phyloP scores from a whole-genome alignment of 2,888 invertebrate species.

The Himalopsyche tibetana region DNA sequence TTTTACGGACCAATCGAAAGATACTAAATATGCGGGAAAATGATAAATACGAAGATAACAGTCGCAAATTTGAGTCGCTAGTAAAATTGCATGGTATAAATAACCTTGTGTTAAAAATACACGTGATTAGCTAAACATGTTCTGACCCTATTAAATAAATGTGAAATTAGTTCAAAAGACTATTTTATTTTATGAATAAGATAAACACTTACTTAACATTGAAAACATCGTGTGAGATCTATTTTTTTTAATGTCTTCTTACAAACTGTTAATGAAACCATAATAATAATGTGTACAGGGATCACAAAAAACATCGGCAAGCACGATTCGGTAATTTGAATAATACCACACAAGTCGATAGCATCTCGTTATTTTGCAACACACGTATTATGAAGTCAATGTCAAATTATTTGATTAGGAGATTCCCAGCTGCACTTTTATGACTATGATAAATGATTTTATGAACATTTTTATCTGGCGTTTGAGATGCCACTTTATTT shows the following conservation, averaged over 20 bases:
- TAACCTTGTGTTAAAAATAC: too few relatives aligned
- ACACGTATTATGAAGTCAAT: conserved; percentile 17
- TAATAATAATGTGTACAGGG: neutral
- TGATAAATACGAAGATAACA: too few relatives aligned
- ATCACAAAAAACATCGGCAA: neutral
- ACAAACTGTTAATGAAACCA: neutral
- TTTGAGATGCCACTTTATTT: neutral
- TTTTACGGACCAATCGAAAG: too few relatives aligned
- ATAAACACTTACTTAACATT: neutral
- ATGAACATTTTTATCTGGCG: neutral
- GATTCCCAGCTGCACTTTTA: conserved; percentile 25
- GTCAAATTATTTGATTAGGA: conserved; percentile 20
- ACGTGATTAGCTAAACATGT: too few relatives aligned
- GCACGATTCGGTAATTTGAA: conserved; percentile 21
- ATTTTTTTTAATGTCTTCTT: neutral
- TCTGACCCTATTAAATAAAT: too few relatives aligned
- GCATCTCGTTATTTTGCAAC: conserved; percentile 19
- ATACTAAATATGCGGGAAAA: too few relatives aligned
- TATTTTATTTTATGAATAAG: neutral
- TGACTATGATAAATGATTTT: conserved; percentile 24
- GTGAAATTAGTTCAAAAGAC: too few relatives aligned
- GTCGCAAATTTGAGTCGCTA: too few relatives aligned
- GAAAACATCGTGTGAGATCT: conserved; percentile 35
- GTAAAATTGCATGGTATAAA: too few relatives aligned
- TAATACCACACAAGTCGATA: conserved; percentile 28